These are phyloP conservation scores for Caenorhabditis afra DNA, from an alignment of 2,888 invertebrate species.

Conservation along the genomic window DNA sequence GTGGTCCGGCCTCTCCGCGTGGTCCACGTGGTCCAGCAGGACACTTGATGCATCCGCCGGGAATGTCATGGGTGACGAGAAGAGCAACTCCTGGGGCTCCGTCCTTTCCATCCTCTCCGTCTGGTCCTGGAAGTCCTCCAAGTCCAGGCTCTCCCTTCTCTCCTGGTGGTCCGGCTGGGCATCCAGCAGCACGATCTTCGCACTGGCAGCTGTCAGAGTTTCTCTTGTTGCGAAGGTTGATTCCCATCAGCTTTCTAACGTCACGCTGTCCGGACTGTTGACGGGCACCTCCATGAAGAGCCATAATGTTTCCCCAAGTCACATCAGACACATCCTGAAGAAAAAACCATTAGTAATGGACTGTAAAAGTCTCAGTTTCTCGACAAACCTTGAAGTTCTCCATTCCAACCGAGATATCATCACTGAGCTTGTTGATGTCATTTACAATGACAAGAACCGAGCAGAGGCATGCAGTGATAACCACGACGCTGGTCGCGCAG, in stretches of 20 bases:
- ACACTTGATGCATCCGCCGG: constrained; percentile 69
- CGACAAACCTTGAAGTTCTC: constrained; percentile 60
- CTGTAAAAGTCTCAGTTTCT: not conserved
- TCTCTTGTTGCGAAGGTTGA: constrained; percentile 55
- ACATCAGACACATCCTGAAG: constrained; percentile 64
- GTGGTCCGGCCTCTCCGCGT: constrained; percentile 61
- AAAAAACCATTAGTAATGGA: too few relatives aligned
- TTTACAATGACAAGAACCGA: constrained; percentile 64
- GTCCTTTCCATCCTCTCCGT: constrained; percentile 66
- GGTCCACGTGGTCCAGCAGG: constrained; percentile 63
- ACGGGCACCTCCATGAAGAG: constrained; percentile 48
- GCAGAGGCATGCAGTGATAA: constrained; percentile 57
- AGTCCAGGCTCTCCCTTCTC: constrained; percentile 60
- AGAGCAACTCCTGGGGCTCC: constrained; percentile 67
- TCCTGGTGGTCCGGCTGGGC: constrained; percentile 67
- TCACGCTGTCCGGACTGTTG: constrained; percentile 33
- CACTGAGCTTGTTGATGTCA: constrained; percentile 65
- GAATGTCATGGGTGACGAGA: constrained; percentile 60
- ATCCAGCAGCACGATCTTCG: constrained; percentile 49
- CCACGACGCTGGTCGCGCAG: constrained; percentile 58
- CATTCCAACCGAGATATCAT: constrained; percentile 65
- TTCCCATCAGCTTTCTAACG: constrained; percentile 48
- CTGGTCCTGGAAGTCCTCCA: constrained; percentile 64
- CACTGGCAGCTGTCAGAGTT: constrained; percentile 60
- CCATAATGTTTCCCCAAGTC: constrained; percentile 65